Evolutionary conservation across 2,113 vertebrate genomes (phyloP), one percentile per base, ranked within the genome.

Genomic region (Hemiprocne comata): DNA sequence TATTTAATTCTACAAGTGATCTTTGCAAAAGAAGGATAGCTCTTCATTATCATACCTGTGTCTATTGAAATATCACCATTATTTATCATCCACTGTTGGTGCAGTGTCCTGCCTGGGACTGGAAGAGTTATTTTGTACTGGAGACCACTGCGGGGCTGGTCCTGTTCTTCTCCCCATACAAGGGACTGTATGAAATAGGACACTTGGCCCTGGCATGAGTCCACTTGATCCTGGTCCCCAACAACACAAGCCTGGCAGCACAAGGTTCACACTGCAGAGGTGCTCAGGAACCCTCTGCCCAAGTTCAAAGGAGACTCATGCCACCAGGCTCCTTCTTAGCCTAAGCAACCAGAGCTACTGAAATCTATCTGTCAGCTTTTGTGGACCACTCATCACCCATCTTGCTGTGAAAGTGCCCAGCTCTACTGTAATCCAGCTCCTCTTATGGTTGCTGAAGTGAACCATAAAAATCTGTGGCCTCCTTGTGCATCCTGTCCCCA

Each of bases 1-100:
- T 97, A 97, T 97, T 97, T 97, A 97, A 97, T 97, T 91, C 90
- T 93, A 96, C 95, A 95, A 96, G 93, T 96, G 96, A 96, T 95
- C 95, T 96, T 96, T 96, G 92, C 94, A 93, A 93, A 96, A 97
- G 95, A 97, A 96, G 89, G 84, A 97, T 96, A 95, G 94, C 95
- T 96, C 89, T 97, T 97, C 97, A 97, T 97, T 96, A 95, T 97
- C 95, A 95, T 96, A 97, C 94, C 95, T 95, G 85, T 93, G 85
- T 95, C 96, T 97, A 80, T 97, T 97, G 97, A 97, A 97, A 96
- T 97, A 97, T 96, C 95, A 95, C 95, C 88, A 71, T 97, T 97
- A 97, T 97, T 96, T 97, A 95, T 97, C 91, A 96, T 87, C 60
- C n/a, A 51, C 66, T 95, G 85, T 95, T 97, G 96, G 61, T 95